These are phyloP conservation scores for Neotoxoptera formosana DNA, from an alignment of 1,140 invertebrate species.

Conservation along the genomic window DNA sequence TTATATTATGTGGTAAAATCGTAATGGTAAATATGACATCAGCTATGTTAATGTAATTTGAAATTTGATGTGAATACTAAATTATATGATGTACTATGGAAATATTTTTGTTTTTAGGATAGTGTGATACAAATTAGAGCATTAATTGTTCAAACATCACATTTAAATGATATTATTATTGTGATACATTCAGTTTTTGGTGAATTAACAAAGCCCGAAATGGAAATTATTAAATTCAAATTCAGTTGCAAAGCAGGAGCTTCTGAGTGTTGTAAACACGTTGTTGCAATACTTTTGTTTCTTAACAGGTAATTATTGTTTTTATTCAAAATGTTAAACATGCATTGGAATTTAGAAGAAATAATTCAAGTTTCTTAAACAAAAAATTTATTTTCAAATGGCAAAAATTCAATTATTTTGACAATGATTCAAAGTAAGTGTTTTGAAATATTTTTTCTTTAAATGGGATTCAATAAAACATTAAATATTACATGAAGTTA, in stretches of 20 bases:
- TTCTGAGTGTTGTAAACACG: background rate
- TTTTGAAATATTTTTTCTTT: too few species aligned
- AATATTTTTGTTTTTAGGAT: background rate
- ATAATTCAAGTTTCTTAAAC: too few species aligned
- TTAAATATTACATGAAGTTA: too few species aligned
- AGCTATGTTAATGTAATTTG: too few species aligned
- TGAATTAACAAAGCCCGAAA: background rate
- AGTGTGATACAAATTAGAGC: background rate
- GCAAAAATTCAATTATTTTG: too few species aligned
- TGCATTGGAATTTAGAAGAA: background rate
- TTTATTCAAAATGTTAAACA: background rate
- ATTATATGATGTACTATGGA: too few species aligned
- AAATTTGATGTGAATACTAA: too few species aligned
- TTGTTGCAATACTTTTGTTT: background rate
- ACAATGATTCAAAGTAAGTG: too few species aligned
- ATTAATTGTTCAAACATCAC: background rate
- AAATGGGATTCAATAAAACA: too few species aligned
- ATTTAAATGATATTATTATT: background rate
- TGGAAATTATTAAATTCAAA: background rate
- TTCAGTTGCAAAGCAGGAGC: conserved; percentile 1
- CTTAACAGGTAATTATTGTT: background rate
- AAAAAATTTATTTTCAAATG: too few species aligned
- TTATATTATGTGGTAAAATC: background rate
- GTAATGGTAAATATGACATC: background rate
- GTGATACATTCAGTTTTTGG: background rate